Conservation (phyloP, 2,113 vertebrate species). For the Murina feae region DNA sequence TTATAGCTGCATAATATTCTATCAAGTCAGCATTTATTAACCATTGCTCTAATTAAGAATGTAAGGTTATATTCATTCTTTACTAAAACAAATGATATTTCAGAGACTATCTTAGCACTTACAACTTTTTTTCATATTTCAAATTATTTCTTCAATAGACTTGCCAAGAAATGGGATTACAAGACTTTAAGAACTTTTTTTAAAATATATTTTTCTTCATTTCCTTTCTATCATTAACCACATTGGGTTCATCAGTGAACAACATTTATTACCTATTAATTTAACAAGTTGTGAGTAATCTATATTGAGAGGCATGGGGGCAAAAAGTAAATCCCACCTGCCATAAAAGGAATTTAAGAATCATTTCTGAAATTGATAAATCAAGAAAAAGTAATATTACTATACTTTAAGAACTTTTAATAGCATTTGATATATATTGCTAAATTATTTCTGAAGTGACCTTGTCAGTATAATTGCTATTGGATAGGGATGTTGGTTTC, state of each 20-base stretch:
- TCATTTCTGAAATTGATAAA: neutral
- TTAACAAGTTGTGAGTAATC: neutral
- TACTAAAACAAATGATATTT: constrained; percentile 21
- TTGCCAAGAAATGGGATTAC: neutral
- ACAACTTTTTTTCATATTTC: constrained; percentile 5
- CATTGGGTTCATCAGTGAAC: neutral
- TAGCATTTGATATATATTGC: neutral
- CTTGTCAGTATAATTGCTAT: neutral
- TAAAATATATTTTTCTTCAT: no score
- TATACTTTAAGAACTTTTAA: neutral
- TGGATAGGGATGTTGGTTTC: neutral
- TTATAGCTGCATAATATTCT: constrained; percentile 2
- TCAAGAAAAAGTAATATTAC: neutral
- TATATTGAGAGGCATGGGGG: neutral
- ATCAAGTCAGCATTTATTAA: constrained; percentile 23
- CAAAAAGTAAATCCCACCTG: neutral
- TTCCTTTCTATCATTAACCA: neutral
- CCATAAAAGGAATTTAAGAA: constrained; percentile 18
- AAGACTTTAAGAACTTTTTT: constrained; percentile 39
- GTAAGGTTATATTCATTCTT: neutral
- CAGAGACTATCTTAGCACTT: neutral
- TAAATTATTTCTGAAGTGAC: neutral
- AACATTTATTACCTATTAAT: neutral
- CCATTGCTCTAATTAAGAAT: neutral
- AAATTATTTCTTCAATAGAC: constrained; percentile 18